Conservation (phyloP, 2,113 vertebrate species). For the Origma solitaria region DNA sequence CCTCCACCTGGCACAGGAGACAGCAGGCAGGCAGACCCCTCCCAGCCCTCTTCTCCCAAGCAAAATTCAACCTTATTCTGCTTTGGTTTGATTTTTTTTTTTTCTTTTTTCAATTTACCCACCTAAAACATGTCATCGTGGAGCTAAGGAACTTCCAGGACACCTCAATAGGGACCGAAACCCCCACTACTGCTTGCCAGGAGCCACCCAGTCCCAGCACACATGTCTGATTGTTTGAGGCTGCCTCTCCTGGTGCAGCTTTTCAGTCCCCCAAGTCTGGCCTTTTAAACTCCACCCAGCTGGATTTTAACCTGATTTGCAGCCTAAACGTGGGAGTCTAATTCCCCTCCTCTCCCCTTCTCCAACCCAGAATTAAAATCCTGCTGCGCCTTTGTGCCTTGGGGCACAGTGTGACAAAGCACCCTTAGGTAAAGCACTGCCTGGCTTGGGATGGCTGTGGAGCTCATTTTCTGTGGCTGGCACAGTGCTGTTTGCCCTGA, state of each 20-base stretch:
- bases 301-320: background rate
- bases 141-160: background rate
- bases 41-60: background rate
- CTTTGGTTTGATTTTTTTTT: background rate
- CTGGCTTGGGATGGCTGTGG: background rate
- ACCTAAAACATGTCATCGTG: background rate
- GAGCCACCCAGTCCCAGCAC: background rate
- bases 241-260: background rate
- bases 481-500: background rate
- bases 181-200: background rate
- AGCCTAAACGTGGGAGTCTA: background rate
- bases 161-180: accelerated
- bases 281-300: background rate
- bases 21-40: background rate
- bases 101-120: background rate
- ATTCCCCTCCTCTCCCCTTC: background rate
- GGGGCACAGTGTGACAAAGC: background rate
- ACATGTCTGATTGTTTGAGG: accelerated
- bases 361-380: background rate
- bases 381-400: accelerated
- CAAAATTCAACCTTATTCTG: background rate
- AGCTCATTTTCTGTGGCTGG: background rate
- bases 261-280: background rate
- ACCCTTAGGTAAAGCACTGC: background rate
- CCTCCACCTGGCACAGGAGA: background rate